Base-by-base conservation (phyloP, 2,113 vertebrate genomes). In the Coregonus clupeaformis region DNA sequence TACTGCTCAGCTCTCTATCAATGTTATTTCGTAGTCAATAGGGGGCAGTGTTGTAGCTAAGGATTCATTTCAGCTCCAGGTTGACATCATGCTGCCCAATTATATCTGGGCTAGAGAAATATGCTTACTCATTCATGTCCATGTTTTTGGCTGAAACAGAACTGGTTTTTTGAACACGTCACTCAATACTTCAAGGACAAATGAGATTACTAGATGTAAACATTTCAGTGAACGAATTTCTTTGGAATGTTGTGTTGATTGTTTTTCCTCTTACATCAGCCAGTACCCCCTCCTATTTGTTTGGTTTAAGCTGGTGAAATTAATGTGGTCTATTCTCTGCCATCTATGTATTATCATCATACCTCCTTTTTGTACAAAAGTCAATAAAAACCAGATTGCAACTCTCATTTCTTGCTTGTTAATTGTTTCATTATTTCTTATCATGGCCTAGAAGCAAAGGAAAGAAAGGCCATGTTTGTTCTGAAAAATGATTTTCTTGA, bases 311-410 rank as follows among this genome's bases (percentile, higher is more conserved):
- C 72, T 52, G 36, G 29, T 82, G 72, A 78, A 76, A 82, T 49
- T 16, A 16, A 74, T 69, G 73, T 85, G 82, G 82, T 83, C 69
- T 83, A 75, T 73, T 85, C 85, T 78, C 68, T 80, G 76, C 60
- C 82, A 72, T 76, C 78, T 88, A 68, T 85, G 80, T 83, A 73
- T 80, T 25, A 20, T 77, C 67, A 72, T 85, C 72, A 84, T 75
- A 80, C 88, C 79, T 89, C 74, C 67, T 82, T 66, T 84, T 84
- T 92, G 85, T 79, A 80, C 68, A 89, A 89, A 88, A 89, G 59
- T 85, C 78, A 92, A 93, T 90, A 90, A 93, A 91, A 89, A 84
- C 71, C 5, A 55, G 25, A 78, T 60, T 77, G 78, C 74, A 89
- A 86, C 72, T 73, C 60, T 36, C 60, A 22, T 27, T 7, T 6